Evolutionary conservation across 1,140 invertebrate species (phyloP).

Genomic region (Amyelois transitella): DNA sequence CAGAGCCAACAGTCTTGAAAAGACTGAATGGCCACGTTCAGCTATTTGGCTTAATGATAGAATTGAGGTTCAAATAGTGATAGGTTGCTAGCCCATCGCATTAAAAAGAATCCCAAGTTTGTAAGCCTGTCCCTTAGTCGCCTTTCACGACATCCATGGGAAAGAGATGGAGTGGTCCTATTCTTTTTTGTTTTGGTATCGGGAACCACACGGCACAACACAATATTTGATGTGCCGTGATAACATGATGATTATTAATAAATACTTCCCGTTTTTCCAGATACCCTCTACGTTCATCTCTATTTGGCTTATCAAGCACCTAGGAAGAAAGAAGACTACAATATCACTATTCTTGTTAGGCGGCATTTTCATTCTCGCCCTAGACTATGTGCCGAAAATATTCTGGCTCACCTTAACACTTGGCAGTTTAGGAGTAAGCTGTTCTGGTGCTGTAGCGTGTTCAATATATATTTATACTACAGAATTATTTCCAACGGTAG

Average conservation of each 20-base stretch:
- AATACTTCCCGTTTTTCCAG: conserved; percentile 33
- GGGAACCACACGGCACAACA: too few relatives aligned
- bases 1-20: too few relatives aligned
- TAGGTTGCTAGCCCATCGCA: too few relatives aligned
- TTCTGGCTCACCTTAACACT: conserved; percentile 45
- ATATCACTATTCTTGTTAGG: conserved; percentile 31
- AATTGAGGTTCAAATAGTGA: too few relatives aligned
- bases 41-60: too few relatives aligned
- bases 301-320: conserved; percentile 43
- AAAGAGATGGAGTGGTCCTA: too few relatives aligned
- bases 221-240: neutral
- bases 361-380: conserved; percentile 37
- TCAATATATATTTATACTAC: conserved; percentile 81
- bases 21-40: too few relatives aligned
- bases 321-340: conserved; percentile 39
- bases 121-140: too few relatives aligned
- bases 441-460: conserved; percentile 77
- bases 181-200: too few relatives aligned
- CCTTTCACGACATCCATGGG: too few relatives aligned
- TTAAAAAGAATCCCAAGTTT: too few relatives aligned
- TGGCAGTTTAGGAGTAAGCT: conserved; percentile 77
- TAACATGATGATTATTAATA: too few relatives aligned
- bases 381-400: conserved; percentile 35
- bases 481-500: conserved; percentile 81
- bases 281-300: conserved; percentile 46